Conservation (phyloP, 2,113 vertebrate species). For the Notothenia rossii region DNA sequence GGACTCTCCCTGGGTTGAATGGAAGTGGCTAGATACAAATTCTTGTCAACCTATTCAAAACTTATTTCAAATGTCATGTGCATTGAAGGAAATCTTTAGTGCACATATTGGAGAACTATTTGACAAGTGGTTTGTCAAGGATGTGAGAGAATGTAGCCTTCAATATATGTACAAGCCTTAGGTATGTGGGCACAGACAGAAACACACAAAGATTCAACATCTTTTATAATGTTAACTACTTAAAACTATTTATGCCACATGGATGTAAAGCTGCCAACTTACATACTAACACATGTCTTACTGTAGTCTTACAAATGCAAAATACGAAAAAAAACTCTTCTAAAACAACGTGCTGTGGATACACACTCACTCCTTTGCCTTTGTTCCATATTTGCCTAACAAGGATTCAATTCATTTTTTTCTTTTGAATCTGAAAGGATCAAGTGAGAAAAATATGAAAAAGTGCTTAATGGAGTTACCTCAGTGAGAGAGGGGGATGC, state of each 20-base stretch:
- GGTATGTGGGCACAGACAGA: conserved; percentile 3
- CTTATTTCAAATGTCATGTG: conserved; percentile 58
- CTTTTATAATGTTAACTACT: background rate
- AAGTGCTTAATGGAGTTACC: background rate
- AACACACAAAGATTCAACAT: conserved; percentile 2
- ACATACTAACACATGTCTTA: background rate
- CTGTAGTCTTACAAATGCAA: background rate
- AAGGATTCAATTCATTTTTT: background rate
- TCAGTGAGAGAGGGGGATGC: background rate
- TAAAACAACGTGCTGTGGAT: background rate
- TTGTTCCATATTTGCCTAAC: background rate
- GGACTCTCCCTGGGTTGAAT: conserved; percentile 23
- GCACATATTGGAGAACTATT: conserved; percentile 13
- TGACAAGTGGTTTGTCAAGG: conserved; percentile 31
- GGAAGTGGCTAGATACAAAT: conserved; percentile 15
- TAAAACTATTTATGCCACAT: background rate
- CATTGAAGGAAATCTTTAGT: conserved; percentile 45
- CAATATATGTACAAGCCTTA: conserved; percentile 25
- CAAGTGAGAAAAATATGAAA: conserved; percentile 5
- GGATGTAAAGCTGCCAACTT: conserved; percentile 8
- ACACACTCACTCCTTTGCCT: background rate
- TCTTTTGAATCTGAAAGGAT: conserved; percentile 34
- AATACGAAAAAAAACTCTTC: conserved; percentile 1
- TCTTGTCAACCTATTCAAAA: conserved; percentile 52
- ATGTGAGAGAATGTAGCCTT: conserved; percentile 26